Evolutionary conservation across 2,797 vertebrate genomes (phyloP).

Genomic region (Loris lydekkerianus): DNA sequence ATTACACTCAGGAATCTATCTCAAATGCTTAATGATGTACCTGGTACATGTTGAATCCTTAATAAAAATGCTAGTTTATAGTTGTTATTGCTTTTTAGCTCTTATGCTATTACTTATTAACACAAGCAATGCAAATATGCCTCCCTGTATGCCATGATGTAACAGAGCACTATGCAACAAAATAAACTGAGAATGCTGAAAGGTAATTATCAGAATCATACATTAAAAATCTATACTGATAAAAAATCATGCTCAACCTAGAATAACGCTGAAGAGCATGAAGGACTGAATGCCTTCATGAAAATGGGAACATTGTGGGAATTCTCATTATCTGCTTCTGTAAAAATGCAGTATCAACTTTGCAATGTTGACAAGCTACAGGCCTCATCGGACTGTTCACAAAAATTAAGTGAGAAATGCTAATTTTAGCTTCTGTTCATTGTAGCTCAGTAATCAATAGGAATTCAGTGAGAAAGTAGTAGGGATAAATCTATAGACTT

Average conservation of each 20-base stretch:
- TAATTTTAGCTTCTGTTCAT: background rate
- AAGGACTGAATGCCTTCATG: background rate
- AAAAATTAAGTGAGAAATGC: background rate
- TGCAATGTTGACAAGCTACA: background rate
- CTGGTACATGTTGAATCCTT: background rate
- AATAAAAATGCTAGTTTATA: constrained; percentile 6
- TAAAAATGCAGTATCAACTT: background rate
- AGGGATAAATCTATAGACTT: background rate
- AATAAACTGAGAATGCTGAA: background rate
- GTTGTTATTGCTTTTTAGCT: background rate
- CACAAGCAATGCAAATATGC: background rate
- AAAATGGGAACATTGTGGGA: background rate
- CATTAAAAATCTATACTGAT: background rate
- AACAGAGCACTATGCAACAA: background rate
- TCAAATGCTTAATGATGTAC: background rate
- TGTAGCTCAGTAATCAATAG: background rate
- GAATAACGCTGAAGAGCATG: background rate
- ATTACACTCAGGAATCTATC: background rate
- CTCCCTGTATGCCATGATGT: background rate
- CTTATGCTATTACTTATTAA: background rate
- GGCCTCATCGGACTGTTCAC: background rate
- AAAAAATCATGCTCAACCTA: background rate
- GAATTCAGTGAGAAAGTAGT: background rate
- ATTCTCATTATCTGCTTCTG: background rate
- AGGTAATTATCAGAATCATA: background rate